These are phyloP conservation scores for Pseudomugil tenellus DNA, from an alignment of 2,797 vertebrate species.

Conservation along the genomic window DNA sequence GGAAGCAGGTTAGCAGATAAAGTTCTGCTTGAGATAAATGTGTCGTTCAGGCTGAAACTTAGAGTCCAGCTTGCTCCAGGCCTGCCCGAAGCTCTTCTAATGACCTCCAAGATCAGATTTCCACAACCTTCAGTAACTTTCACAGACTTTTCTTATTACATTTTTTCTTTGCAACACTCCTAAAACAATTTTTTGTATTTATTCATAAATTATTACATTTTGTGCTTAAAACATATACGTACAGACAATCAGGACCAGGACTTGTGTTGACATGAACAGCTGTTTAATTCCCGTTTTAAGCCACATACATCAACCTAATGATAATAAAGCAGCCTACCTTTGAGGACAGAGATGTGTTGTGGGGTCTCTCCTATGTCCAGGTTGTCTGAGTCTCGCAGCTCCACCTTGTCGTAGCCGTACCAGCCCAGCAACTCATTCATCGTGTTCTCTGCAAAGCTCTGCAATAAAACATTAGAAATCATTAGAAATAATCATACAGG, in stretches of 20 bases:
- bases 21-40: not conserved
- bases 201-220: not conserved
- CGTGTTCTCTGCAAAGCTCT: slow-evolving; percentile 99
- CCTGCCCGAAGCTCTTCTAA: not conserved
- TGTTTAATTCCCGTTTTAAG: not conserved
- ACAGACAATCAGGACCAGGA: not conserved
- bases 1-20: not conserved
- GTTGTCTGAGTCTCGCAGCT: slow-evolving; percentile 97
- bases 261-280: too few species aligned
- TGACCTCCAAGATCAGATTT: not conserved
- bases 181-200: not conserved
- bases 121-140: not conserved
- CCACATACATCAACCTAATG: not conserved
- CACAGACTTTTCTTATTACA: not conserved
- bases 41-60: not conserved
- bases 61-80: not conserved
- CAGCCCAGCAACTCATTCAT: slow-evolving; percentile 99
- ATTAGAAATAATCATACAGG: not conserved
- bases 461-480: slow-evolving; percentile 60
- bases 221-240: not conserved
- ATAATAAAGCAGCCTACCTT: slow-evolving; percentile 82
- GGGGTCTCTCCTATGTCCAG: slow-evolving; percentile 95
- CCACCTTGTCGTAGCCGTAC: slow-evolving; percentile 99
- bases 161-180: not conserved
- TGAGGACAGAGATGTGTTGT: slow-evolving; percentile 98